Conservation (phyloP, 2,113 vertebrate species). For the Psammodynastes pulverulentus region DNA sequence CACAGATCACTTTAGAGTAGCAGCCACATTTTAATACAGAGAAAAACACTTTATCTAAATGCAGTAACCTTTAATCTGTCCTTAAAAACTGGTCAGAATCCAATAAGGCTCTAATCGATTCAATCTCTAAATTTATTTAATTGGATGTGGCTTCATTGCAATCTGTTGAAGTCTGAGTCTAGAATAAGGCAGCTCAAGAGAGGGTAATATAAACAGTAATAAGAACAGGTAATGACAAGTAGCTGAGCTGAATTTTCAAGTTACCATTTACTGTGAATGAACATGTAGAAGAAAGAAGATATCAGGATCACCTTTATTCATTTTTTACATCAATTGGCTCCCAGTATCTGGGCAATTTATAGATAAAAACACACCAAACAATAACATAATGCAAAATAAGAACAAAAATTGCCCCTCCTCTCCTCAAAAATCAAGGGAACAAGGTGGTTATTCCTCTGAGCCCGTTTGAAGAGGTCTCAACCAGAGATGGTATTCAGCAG, state of each 20-base stretch:
- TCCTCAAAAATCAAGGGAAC: background rate
- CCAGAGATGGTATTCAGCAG: no score
- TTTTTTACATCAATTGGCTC: background rate
- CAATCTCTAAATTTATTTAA: background rate
- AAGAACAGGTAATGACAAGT: background rate
- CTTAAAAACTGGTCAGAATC: conserved; percentile 15
- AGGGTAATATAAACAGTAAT: background rate
- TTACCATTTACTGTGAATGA: background rate
- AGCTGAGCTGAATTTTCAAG: background rate
- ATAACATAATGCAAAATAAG: background rate
- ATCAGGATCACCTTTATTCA: background rate
- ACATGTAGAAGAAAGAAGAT: background rate
- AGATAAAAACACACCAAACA: background rate
- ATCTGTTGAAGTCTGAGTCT: background rate
- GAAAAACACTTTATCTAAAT: background rate
- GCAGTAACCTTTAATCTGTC: conserved; percentile 2
- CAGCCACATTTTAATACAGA: conserved; percentile 31
- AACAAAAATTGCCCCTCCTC: background rate
- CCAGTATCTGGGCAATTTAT: background rate
- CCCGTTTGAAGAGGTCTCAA: background rate
- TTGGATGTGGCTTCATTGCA: background rate
- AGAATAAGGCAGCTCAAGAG: background rate
- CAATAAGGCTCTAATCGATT: background rate
- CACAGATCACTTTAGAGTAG: conserved; percentile 2
- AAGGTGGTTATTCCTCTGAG: background rate